Conservation (phyloP, 2,113 vertebrate genomes). For the Sphyrna mokarran region DNA sequence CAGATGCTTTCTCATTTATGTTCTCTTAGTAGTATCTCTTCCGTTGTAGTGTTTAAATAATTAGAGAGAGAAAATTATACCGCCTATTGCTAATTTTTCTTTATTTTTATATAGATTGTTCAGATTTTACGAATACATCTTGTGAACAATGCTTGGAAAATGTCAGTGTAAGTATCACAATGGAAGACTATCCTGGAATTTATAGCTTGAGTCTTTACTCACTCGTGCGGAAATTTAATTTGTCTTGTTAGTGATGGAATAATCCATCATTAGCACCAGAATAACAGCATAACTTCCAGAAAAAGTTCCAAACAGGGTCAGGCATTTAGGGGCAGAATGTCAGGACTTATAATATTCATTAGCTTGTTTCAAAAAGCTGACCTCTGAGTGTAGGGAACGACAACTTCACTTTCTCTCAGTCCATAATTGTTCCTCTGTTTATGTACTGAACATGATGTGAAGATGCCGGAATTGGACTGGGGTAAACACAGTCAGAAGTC, state of each 20-base stretch:
- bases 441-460: neutral
- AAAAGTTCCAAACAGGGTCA: neutral
- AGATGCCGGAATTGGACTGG: too few species aligned
- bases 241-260: neutral
- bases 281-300: neutral
- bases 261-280: neutral
- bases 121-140: constrained; percentile 1
- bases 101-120: constrained; percentile 38
- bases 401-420: too few species aligned
- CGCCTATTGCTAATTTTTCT: neutral
- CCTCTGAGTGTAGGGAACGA: neutral
- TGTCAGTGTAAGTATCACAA: constrained; percentile 38
- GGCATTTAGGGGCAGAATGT: neutral
- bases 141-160: constrained; percentile 42
- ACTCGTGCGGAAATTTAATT: neutral
- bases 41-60: neutral
- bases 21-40: neutral
- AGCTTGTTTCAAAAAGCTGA: neutral
- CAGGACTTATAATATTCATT: neutral
- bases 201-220: neutral
- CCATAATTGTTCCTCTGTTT: neutral
- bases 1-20: neutral
- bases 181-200: neutral
- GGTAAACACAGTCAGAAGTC: too few species aligned
- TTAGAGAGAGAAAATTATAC: neutral